A percentile compares a stretch with the other conserved stretches of the same genome.
These are phyloP conservation scores for Cheilosia urbana DNA, from an alignment of 2,888 invertebrate species.

Conservation along the genomic window DNA sequence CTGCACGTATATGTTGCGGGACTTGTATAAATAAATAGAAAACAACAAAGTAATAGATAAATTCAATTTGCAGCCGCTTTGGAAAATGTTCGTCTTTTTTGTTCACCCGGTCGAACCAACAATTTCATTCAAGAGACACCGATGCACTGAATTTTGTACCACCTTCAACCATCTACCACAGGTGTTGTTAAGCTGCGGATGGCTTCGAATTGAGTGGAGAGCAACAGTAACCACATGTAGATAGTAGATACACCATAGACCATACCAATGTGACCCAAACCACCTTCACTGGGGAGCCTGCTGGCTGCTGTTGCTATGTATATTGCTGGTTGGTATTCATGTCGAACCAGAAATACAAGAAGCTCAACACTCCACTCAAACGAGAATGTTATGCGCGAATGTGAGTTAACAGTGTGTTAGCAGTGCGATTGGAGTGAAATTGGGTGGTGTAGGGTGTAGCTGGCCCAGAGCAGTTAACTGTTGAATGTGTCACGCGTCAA, in stretches of 20 bases:
- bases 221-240: constrained; percentile 56
- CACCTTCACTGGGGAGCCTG: constrained; percentile 49
- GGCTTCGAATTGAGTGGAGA: constrained; percentile 63
- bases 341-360: constrained; percentile 59
- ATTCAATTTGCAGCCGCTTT: constrained; percentile 29
- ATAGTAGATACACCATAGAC: no score
- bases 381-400: neutral
- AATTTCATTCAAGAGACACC: constrained; percentile 83
- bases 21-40: constrained; percentile 27
- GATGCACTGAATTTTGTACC: constrained; percentile 82
- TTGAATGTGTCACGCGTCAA: constrained; percentile 69
- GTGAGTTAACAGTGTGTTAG: constrained; percentile 43
- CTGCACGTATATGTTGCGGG: constrained; percentile 52
- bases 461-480: constrained; percentile 58
- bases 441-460: constrained; percentile 1
- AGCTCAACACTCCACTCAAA: constrained; percentile 37
- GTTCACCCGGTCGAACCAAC: constrained; percentile 78
- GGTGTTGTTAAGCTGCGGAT: constrained; percentile 55
- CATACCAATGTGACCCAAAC: constrained; percentile 46
- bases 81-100: constrained; percentile 16
- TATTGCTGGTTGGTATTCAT: neutral
- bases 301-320: neutral
- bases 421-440: constrained; percentile 34
- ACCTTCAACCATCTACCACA: constrained; percentile 76
- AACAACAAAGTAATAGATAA: constrained; percentile 32